These are phyloP conservation scores for Mythimna ferrago DNA, from an alignment of 2,888 invertebrate species.

Conservation along the genomic window DNA sequence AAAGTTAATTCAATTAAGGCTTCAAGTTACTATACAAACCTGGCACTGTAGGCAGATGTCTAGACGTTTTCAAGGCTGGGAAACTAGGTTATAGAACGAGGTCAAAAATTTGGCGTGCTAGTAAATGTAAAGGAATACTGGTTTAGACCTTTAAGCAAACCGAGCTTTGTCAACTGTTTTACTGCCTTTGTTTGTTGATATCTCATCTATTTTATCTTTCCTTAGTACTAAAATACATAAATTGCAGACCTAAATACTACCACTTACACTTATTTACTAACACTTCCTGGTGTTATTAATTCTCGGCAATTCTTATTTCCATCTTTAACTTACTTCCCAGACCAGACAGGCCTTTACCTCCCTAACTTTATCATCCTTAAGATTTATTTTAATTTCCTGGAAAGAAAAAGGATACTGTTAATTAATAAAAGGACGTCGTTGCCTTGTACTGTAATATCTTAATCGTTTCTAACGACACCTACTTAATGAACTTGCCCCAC, in stretches of 20 bases:
- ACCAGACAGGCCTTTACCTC: conserved; percentile 12
- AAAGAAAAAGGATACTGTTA: conserved; percentile 32
- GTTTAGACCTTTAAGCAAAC: conserved; percentile 35
- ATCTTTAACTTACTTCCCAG: conserved; percentile 12
- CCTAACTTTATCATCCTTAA: neutral
- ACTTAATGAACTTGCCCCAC: conserved; percentile 39
- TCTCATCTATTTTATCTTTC: conserved; percentile 28
- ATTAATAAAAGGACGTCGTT: conserved; percentile 28
- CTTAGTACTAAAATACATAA: conserved; percentile 5
- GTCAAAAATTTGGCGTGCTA: conserved; percentile 57
- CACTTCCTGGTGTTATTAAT: conserved; percentile 15
- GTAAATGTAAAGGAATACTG: conserved; percentile 32
- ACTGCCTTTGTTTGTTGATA: conserved; percentile 35
- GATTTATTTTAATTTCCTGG: conserved; percentile 27
- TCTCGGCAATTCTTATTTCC: conserved; percentile 17
- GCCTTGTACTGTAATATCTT: conserved; percentile 38
- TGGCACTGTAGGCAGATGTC: conserved; percentile 40
- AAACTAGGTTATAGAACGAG: conserved; percentile 62
- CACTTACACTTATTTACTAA: conserved; percentile 14
- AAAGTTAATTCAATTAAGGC: conserved; percentile 48
- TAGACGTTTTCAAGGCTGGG: conserved; percentile 58
- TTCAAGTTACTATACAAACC: conserved; percentile 47
- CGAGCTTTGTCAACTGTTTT: conserved; percentile 34
- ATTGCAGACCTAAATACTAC: neutral
- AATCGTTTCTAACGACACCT: conserved; percentile 34